Base-by-base conservation (phyloP, 2,797 vertebrate species). In the Pelodytes ibericus region DNA sequence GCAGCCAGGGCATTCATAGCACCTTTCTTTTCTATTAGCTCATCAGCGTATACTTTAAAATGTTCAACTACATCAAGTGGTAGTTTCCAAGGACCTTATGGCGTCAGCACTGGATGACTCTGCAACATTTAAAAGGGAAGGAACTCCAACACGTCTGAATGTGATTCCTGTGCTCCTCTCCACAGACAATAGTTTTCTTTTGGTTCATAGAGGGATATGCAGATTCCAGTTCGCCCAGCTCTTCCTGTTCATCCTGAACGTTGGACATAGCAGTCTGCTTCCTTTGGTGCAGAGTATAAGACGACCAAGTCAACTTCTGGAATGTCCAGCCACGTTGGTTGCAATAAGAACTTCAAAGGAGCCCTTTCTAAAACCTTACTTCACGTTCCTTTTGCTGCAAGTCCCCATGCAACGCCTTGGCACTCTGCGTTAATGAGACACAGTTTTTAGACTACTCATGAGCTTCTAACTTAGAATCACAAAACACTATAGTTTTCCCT, bases 301-400 rank as follows among this genome's bases (percentile, higher is more conserved):
- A 99, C 80, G 44, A 99, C 98, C 78, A 99, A 87, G 83, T 99
- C 97, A 20, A 99, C 95, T 81, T 99, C 97, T 33, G 96, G 97
- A 84, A 99, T 99, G 87, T 99, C 97, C 80, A 67, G 98, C 98
- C 31, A 99, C 96, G 1, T 99, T 98, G 65, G 97, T 99, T 80
- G 98, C 97, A 79, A 99, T 95, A 74, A 99, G 84, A 82, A 97
- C 95, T 82, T 95, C 95, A 83, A 99, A 99, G n/a, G 81, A 25
- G 0, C 98, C 97, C 0, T 85, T 94, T 80, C 98, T 92, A 83
- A 99, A 99, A 30, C 95, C 96, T 82, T 96, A 91, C 68, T 88
- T 99, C 97, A 82, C 98, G 94, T 87, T 99, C 96, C 74, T 98
- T 95, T 88, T 99, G 97, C 71, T 93, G 94, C 84, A 99, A 98